Conservation (phyloP, 1,140 invertebrate species). For the Drosophila sechellia region DNA sequence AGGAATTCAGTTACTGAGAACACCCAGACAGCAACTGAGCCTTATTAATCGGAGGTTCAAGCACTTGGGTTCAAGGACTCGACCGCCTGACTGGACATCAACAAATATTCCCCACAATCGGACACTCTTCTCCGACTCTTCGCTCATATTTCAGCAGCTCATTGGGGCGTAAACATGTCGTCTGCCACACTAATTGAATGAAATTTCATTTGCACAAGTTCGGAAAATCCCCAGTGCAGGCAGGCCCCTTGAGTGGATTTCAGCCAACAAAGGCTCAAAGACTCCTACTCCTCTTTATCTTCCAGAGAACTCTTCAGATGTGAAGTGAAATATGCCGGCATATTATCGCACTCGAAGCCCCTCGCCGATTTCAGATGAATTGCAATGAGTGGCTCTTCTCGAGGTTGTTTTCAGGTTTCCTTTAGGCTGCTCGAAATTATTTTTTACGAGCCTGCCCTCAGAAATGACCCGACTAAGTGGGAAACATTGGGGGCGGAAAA, state of each 20-base stretch:
- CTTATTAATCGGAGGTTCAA: slow-evolving; percentile 21
- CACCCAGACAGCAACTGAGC: slow-evolving; percentile 13
- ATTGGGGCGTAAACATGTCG: slow-evolving; percentile 33
- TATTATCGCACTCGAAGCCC: slow-evolving; percentile 35
- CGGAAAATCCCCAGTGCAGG: slow-evolving; percentile 1
- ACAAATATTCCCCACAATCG: neutral
- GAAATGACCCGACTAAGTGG: slow-evolving; percentile 1
- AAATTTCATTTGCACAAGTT: slow-evolving; percentile 47
- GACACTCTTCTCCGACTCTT: neutral
- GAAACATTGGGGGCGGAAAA: slow-evolving; percentile 12
- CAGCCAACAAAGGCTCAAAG: neutral
- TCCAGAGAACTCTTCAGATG: slow-evolving; percentile 21
- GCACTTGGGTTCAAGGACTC: slow-evolving; percentile 3
- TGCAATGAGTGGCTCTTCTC: slow-evolving; percentile 13
- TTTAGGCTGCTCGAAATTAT: slow-evolving; percentile 13
- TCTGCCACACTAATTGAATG: slow-evolving; percentile 41
- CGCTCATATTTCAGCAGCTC: slow-evolving; percentile 8
- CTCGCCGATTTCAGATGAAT: slow-evolving; percentile 20
- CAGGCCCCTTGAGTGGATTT: slow-evolving; percentile 5
- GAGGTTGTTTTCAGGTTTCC: slow-evolving; percentile 19
- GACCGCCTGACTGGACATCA: slow-evolving; percentile 4
- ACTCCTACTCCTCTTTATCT: neutral
- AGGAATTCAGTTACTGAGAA: neutral
- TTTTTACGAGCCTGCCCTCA: slow-evolving; percentile 21
- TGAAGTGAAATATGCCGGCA: slow-evolving; percentile 20